phyloP scores from a whole-genome alignment of 1,140 invertebrate species.

The Drosophila kanapiae region DNA sequence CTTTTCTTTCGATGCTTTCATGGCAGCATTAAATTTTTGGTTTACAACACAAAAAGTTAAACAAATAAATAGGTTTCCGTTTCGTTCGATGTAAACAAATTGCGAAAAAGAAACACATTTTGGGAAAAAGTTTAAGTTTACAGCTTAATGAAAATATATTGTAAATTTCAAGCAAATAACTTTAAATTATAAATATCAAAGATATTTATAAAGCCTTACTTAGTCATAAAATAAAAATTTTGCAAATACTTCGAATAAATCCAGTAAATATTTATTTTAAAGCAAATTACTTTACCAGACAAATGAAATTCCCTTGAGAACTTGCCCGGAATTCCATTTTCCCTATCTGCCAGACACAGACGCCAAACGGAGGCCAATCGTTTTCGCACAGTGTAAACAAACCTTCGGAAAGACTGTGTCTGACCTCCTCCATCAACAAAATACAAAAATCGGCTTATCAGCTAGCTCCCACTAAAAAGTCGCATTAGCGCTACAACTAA shows the following conservation, averaged over 20 bases:
- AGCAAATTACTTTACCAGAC: no score
- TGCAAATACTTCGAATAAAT: no score
- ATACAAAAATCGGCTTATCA: slow-evolving; percentile 58
- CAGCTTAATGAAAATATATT: not conserved
- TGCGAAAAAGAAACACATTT: not conserved
- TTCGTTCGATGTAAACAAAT: not conserved
- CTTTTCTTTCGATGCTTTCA: not conserved
- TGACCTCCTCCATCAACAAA: slow-evolving; percentile 34
- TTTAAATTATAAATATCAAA: not conserved
- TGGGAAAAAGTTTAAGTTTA: not conserved
- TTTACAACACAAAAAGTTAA: not conserved
- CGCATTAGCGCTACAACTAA: slow-evolving; percentile 12
- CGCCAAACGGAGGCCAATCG: not conserved
- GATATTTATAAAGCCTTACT: not conserved
- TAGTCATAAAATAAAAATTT: no score
- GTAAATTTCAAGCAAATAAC: no score
- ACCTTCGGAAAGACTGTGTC: slow-evolving; percentile 57
- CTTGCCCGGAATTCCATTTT: slow-evolving; percentile 37
- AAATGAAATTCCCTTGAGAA: slow-evolving; percentile 25
- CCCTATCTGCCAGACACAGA: slow-evolving; percentile 28
- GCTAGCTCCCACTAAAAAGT: slow-evolving; percentile 45
- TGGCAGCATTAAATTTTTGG: not conserved
- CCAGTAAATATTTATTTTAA: no score
- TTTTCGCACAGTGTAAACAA: slow-evolving; percentile 69
- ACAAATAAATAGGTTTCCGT: not conserved